Conservation (phyloP, 2,113 vertebrate genomes). For the Pomatorhinus ruficollis region DNA sequence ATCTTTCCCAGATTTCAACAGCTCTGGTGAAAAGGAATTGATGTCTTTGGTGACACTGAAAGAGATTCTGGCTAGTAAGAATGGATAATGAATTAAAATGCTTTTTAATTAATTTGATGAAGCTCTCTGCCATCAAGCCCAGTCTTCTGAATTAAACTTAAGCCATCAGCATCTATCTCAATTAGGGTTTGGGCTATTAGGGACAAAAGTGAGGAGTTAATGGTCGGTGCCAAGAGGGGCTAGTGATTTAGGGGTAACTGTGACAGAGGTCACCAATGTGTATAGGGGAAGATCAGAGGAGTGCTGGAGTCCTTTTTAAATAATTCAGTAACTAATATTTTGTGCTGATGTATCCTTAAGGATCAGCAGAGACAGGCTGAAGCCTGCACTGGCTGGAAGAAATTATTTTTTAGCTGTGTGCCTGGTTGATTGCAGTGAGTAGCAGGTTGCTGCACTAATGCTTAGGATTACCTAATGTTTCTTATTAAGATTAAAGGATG, state of each 20-base stretch:
- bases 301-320: not conserved
- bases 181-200: not conserved
- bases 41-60: not conserved
- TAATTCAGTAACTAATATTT: not conserved
- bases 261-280: not conserved
- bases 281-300: not conserved
- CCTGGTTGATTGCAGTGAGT: not conserved
- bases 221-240: not conserved
- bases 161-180: not conserved
- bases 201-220: not conserved
- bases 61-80: not conserved
- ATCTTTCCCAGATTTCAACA: not conserved
- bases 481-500: not conserved
- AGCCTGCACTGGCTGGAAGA: not conserved
- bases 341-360: not conserved
- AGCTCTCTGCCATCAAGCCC: not conserved
- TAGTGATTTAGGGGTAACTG: not conserved
- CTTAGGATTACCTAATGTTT: not conserved
- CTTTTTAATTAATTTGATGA: constrained; percentile 2
- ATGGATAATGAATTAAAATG: constrained; percentile 10
- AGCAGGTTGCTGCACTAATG: not conserved
- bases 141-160: not conserved
- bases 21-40: not conserved
- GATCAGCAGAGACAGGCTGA: not conserved
- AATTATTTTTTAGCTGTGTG: not conserved